phyloP scores from a whole-genome alignment of 2,888 invertebrate species.

The Psococerastis gibbosa region DNA sequence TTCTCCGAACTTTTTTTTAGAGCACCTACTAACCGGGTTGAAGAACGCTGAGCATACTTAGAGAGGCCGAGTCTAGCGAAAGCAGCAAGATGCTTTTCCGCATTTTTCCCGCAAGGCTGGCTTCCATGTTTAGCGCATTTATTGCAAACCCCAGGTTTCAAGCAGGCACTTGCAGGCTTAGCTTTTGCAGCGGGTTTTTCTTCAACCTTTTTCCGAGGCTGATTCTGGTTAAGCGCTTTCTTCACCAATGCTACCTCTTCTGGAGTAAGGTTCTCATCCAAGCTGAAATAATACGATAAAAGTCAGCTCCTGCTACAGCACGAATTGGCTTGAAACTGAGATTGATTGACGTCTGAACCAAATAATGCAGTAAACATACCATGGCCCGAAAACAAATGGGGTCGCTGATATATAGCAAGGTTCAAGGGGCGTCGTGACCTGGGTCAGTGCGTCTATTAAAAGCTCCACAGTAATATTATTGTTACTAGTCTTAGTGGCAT shows the following conservation, averaged over 20 bases:
- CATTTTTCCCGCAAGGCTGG: constrained; percentile 2
- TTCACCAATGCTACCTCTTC: constrained; percentile 1
- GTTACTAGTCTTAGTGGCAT: too few relatives aligned
- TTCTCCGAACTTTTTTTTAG: too few relatives aligned
- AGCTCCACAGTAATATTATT: too few relatives aligned
- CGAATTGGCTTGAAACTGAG: too few relatives aligned
- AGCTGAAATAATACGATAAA: not conserved
- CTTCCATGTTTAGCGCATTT: constrained; percentile 3
- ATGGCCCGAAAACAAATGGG: too few relatives aligned
- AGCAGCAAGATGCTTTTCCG: constrained; percentile 8
- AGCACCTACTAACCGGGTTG: too few relatives aligned
- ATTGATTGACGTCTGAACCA: too few relatives aligned
- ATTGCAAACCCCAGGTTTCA: constrained; percentile 5
- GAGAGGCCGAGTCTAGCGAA: constrained; percentile 3
- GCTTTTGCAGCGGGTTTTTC: not conserved
- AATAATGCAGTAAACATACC: too few relatives aligned
- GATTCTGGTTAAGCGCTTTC: constrained; percentile 1
- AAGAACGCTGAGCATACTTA: not conserved
- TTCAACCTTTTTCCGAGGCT: not conserved
- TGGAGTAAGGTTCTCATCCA: not conserved
- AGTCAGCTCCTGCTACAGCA: too few relatives aligned
- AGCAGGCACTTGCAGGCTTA: not conserved
- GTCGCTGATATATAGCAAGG: too few relatives aligned
- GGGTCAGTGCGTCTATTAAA: too few relatives aligned
- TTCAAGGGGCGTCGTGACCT: too few relatives aligned